These are phyloP conservation scores for Apteryx owenii DNA, from an alignment of 2,113 vertebrate genomes.

Conservation along the genomic window DNA sequence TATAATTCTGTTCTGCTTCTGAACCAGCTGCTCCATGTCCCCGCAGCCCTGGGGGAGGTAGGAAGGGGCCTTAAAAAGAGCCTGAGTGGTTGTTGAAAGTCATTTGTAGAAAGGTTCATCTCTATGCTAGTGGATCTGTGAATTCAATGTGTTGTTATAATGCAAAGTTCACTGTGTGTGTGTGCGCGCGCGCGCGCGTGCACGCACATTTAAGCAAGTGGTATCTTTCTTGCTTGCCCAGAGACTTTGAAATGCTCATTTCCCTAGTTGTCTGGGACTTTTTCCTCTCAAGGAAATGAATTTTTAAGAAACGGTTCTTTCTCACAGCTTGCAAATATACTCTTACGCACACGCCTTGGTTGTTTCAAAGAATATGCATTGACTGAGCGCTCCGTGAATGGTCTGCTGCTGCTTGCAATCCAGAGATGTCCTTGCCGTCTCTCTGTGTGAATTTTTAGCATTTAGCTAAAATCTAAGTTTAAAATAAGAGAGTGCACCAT, in stretches of 20 bases:
- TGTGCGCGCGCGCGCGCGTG: too few species aligned
- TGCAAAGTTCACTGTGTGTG: fast-evolving
- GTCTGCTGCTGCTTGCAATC: fast-evolving
- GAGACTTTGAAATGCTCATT: not conserved
- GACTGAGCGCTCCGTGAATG: not conserved
- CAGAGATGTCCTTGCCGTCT: not conserved
- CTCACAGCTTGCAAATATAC: not conserved
- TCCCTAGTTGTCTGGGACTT: not conserved
- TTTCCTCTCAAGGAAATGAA: not conserved
- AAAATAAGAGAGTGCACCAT: too few species aligned
- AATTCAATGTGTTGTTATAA: fast-evolving
- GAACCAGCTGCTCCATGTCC: not conserved
- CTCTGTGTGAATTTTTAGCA: fast-evolving
- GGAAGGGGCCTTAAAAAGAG: not conserved
- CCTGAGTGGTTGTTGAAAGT: not conserved
- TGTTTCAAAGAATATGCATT: not conserved
- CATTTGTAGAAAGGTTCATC: not conserved
- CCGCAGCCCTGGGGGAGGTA: too few species aligned
- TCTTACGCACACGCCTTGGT: not conserved
- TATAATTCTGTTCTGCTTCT: too few species aligned
- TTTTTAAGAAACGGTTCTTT: not conserved
- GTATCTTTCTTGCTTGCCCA: not conserved
- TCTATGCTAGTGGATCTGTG: not conserved
- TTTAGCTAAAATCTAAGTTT: not conserved
- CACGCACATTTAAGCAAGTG: not conserved